Percentiles rank a stretch among this genome's conserved stretches.
Conservation (phyloP, 2,888 invertebrate species). For the Stenurella melanura region DNA sequence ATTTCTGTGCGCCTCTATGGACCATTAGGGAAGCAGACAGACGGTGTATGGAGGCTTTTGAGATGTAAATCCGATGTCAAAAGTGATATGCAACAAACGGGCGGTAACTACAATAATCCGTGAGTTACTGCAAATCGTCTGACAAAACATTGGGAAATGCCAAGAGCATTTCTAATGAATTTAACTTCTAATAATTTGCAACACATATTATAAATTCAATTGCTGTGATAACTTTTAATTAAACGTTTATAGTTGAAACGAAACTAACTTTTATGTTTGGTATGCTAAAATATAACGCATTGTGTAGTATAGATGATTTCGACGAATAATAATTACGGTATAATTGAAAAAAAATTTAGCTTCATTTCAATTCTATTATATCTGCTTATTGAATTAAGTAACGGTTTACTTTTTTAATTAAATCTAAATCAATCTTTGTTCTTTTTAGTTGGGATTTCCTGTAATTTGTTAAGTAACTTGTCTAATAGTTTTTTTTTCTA, state of each 20-base stretch:
- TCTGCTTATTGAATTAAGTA: conserved; percentile 45
- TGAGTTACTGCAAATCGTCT: too few species aligned
- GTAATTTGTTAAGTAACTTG: conserved; percentile 38
- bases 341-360: conserved; percentile 30
- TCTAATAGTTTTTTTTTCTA: conserved; percentile 31
- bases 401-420: conserved; percentile 46
- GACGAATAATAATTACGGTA: conserved; percentile 14
- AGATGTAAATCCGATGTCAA: too few species aligned
- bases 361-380: conserved; percentile 35
- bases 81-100: too few species aligned
- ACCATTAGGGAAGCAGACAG: too few species aligned
- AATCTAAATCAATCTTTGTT: conserved; percentile 42
- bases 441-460: conserved; percentile 36
- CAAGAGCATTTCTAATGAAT: background rate
- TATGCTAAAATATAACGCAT: conserved; percentile 1
- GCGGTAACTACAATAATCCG: too few species aligned
- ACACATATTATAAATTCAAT: background rate
- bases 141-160: too few species aligned
- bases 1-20: too few species aligned
- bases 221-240: background rate
- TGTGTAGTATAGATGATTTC: conserved; percentile 9
- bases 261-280: conserved; percentile 12
- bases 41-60: too few species aligned
- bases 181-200: background rate
- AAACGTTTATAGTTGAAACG: background rate